A percentile compares a stretch with the other conserved stretches of the same genome.
phyloP scores from a whole-genome alignment of 2,888 invertebrate species.

The Oasisia sp. region DNA sequence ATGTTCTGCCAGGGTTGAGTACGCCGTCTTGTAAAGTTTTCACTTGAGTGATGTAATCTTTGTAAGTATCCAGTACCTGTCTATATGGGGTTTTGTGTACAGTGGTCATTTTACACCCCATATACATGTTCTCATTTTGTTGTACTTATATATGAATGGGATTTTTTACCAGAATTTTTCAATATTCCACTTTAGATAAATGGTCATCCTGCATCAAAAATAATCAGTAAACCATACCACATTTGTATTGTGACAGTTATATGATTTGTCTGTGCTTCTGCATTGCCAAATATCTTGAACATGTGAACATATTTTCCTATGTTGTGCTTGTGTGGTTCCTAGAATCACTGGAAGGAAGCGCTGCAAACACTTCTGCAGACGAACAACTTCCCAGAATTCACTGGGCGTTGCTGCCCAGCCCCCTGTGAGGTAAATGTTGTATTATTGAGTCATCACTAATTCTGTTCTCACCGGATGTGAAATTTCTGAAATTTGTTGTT shows the following conservation, averaged over 20 bases:
- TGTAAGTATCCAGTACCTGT: too few species aligned
- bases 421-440: slow-evolving; percentile 81
- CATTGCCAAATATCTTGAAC: neutral
- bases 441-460: neutral
- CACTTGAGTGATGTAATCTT: too few species aligned
- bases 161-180: too few species aligned
- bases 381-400: slow-evolving; percentile 98
- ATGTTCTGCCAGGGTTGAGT: neutral
- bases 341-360: slow-evolving; percentile 93
- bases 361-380: slow-evolving; percentile 92
- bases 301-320: neutral
- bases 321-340: slow-evolving; percentile 48
- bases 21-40: too few species aligned
- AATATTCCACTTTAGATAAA: too few species aligned
- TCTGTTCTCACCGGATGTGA: neutral
- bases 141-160: too few species aligned
- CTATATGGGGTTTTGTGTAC: too few species aligned
- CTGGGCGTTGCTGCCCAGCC: slow-evolving; percentile 85
- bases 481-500: neutral
- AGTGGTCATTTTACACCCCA: too few species aligned
- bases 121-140: too few species aligned
- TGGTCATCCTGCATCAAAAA: too few species aligned
- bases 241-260: neutral
- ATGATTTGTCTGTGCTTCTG: neutral
- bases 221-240: neutral